Base-by-base conservation (phyloP, 2,113 vertebrate species). In the Tetrax tetrax region DNA sequence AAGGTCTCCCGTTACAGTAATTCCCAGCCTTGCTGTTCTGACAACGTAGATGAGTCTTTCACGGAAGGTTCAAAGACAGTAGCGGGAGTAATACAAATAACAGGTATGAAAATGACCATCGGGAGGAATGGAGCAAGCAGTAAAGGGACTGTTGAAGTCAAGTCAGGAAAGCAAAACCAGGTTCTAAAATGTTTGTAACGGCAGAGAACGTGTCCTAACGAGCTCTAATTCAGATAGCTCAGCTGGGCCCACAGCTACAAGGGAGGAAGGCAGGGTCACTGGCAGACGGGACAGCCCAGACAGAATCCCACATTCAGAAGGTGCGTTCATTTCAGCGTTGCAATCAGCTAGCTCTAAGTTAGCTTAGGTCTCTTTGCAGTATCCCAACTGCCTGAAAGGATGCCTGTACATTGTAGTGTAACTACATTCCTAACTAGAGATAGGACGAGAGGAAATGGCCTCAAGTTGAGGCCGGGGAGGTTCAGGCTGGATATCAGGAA, bases 31-130 rank as follows among this genome's bases (percentile, higher is more conserved):
- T 87, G 48, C 43, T 83, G 37, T 71, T 94, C 57, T 87, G 48
- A 50, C 56, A 88, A 38, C 45, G 77, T 3, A 80, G 48, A 76
- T 22, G 33, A 69, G 22, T 31, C 41, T 90, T 83, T 65, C 51
- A 87, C 20, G 29, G 69, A 89, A 81, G 68, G 25, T 56, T 93
- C 63, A 77, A 88, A 97, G 61, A 76, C 29, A 74, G 71, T 54
- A 83, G 80, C 38, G 76, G 76, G 86, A 92, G 66, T 70, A 92
- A 92, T 83, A 95, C n/a, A 95, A 96, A 89, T 90, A 95, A 87
- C 48, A 64, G 68, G 16, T 78, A 89, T 43, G 83, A 89, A 83
- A 93, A 93, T 59, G 51, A 83, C 88, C 69, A 81, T 87, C 54
- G 74, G 23, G 33, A 81, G 56, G 50, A 93, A 78, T 0, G 0